Base-by-base conservation (phyloP, 2,888 invertebrate species). In the Hirtodrosophila cameraria region DNA sequence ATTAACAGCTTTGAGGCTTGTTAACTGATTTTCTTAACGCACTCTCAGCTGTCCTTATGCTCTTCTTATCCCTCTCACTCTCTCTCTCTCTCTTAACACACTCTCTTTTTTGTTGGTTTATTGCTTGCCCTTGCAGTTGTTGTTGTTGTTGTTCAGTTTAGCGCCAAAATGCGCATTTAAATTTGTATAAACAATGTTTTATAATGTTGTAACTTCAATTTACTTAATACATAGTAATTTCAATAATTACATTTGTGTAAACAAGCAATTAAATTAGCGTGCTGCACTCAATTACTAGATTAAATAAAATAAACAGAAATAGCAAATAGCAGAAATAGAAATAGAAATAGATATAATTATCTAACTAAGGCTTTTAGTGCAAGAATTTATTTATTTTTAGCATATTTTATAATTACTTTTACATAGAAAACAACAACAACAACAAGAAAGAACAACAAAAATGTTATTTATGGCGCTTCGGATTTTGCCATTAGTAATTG, bases 191-290 rank as follows among this genome's bases (percentile, higher is more conserved):
- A 8, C 8, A 23, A 23, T 5, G 36, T 6, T 38, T 30, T 33
- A 2, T n/a, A 12, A 12, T 23, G n/a, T 33, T 39, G 12, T 41
- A 8, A 11, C 23, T 25, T 57, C 33, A 25, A 30, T 15, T 12
- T 30, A 33, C n/a, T 23, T 33, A 7, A 6, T 39, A 43, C 18
- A 11, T 23, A 30, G 11, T 7, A 36, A 43, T 35, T 13, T 13
- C 27, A 13, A 36, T n/a, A 27, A 58, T 33, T 28, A 9, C 6
- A 20, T 33, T 7, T 31, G 23, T 38, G 13, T 39, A 25, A 16
- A 25, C 50, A 62, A 36, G 31, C 35, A 41, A 39, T 74, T 62
- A 46, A 13, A 36, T 27, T 68, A 62, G 62, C 74, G 63, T 71
- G 75, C 43, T 15, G 53, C 23, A 63, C 63, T 62, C 57, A 62